A percentile compares a stretch with the other conserved stretches of the same genome.
Conservation (phyloP, 1,140 invertebrate genomes). For the Aphis craccivora region DNA sequence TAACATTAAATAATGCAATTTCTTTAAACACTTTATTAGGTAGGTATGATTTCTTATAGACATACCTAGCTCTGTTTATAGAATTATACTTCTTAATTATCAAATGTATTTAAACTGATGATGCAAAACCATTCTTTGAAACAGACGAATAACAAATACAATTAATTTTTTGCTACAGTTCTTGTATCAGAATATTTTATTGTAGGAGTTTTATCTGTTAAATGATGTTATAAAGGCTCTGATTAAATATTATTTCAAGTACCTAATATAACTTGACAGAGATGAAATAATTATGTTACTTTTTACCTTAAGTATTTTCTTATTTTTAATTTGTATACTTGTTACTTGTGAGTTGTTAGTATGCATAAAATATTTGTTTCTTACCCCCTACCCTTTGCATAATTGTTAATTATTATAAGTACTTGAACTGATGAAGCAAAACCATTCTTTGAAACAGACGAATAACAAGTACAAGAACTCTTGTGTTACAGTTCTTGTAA, state of each 20-base stretch:
- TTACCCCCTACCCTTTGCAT: neutral
- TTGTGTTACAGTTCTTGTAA: constrained; percentile 26
- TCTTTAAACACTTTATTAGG: neutral
- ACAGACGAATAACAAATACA: constrained; percentile 31
- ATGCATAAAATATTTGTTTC: too few species aligned
- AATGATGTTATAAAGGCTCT: constrained; percentile 49
- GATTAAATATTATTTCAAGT: neutral
- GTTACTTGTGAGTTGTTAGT: neutral
- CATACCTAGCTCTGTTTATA: neutral
- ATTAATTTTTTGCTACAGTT: constrained; percentile 22
- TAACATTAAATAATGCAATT: neutral
- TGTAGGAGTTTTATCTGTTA: constrained; percentile 40
- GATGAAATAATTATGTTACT: too few species aligned
- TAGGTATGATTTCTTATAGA: too few species aligned
- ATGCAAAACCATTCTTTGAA: constrained; percentile 53
- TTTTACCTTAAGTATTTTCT: neutral
- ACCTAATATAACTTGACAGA: neutral
- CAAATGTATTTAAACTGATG: constrained; percentile 8
- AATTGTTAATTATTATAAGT: neutral
- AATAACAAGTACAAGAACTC: constrained; percentile 2
- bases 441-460: constrained; percentile 54
- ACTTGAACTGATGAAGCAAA: constrained; percentile 53
- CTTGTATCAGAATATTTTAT: neutral
- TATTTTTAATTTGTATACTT: neutral
- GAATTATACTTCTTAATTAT: neutral